A percentile compares a stretch with the other conserved stretches of the same genome.
Conservation (phyloP, 2,797 vertebrate genomes). For the Mycteria americana region DNA sequence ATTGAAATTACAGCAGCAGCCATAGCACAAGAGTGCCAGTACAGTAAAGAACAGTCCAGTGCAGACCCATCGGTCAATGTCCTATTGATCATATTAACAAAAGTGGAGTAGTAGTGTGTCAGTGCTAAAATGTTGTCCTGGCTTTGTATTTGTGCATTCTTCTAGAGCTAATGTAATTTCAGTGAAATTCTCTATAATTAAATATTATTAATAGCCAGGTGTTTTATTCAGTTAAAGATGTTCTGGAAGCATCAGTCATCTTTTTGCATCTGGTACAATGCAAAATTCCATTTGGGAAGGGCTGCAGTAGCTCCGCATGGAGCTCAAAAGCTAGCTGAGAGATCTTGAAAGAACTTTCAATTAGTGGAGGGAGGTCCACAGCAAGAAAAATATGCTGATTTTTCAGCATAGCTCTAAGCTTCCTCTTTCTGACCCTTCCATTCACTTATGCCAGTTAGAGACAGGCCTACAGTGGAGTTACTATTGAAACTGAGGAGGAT, state of each 20-base stretch:
- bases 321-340: neutral
- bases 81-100: neutral
- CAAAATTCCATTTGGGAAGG: neutral
- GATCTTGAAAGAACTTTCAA: neutral
- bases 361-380: neutral
- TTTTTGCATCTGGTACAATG: neutral
- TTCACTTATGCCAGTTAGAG: neutral
- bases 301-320: neutral
- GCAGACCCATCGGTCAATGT: slow-evolving; percentile 15
- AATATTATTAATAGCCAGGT: neutral
- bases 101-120: neutral
- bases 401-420: neutral
- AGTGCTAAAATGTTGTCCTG: neutral
- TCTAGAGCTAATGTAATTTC: neutral
- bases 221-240: neutral
- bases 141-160: neutral
- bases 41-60: neutral
- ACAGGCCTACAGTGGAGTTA: neutral
- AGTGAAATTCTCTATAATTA: neutral
- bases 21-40: neutral
- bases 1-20: neutral
- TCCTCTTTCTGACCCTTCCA: neutral
- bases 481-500: neutral
- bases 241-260: neutral
- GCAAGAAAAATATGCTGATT: neutral